Evolutionary conservation across 2,888 invertebrate species (phyloP).

Genomic region (Ochropleura plecta): DNA sequence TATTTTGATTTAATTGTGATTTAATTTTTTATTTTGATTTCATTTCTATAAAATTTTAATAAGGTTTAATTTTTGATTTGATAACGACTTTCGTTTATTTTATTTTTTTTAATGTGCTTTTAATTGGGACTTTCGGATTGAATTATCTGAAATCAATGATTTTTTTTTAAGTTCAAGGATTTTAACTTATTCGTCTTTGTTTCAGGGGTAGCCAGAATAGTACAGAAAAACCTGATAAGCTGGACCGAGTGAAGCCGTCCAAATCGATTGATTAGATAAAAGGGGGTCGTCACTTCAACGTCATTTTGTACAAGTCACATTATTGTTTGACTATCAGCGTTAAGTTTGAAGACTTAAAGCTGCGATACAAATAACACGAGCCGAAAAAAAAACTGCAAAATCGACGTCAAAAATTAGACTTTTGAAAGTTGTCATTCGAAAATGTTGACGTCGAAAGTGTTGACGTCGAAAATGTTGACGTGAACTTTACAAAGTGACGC

Average conservation of each 20-base stretch:
- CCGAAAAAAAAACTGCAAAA: slow-evolving; percentile 6
- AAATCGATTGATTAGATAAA: slow-evolving; percentile 85
- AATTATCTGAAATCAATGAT: no score
- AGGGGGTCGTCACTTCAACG: slow-evolving; percentile 31
- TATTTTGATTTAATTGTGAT: no score
- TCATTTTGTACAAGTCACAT: slow-evolving; percentile 48
- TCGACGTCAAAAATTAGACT: not conserved
- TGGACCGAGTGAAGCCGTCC: slow-evolving; percentile 87
- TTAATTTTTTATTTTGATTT: no score
- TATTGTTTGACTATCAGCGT: not conserved
- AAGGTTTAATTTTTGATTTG: no score
- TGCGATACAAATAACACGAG: not conserved
- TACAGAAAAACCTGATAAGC: slow-evolving; percentile 81
- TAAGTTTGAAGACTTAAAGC: slow-evolving; percentile 6
- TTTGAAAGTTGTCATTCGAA: not conserved
- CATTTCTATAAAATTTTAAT: no score
- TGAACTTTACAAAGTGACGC: slow-evolving; percentile 52
- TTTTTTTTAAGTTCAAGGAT: no score
- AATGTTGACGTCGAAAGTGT: not conserved
- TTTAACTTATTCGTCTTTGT: slow-evolving; percentile 2
- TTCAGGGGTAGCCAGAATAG: slow-evolving; percentile 86
- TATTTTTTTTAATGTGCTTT: no score
- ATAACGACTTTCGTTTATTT: no score
- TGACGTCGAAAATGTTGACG: slow-evolving; percentile 20
- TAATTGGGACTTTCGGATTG: no score